Evolutionary conservation across 2,113 vertebrate genomes (phyloP), one percentile per base, ranked within the genome.

Genomic region (Chaenocephalus aceratus): DNA sequence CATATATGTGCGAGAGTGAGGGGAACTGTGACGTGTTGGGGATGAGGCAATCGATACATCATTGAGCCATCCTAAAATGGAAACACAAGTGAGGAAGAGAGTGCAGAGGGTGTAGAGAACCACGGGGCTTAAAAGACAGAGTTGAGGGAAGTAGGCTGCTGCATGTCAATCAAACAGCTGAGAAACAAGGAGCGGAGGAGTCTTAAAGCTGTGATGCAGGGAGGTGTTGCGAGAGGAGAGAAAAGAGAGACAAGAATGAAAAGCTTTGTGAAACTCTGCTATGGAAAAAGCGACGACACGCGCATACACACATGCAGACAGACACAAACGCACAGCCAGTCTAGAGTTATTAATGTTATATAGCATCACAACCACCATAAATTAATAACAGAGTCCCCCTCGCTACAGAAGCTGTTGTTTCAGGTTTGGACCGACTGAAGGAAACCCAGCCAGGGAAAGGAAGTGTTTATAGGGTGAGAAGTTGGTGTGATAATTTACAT

Each of bases 131-230:
- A 84, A 89, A 89, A 89, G 85, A 93, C 83, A 87, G 83, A 77
- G 88, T 79, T 83, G 83, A 85, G 74, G 81, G 86, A 91, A 86
- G 85, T 85, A 86, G 92, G 89, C 89, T 91, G 90, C 78, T 67
- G 85, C 82, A 72, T 83, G 91, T 93, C 92, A 92, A 92, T 93
- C 91, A 94, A 79, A 84, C 73, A 83, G 79, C 88, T 59, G 73
- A 71, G 86, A 91, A 91, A 93, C 83, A 93, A 79, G 92, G 64
- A 92, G 87, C 87, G 82, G 90, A 83, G 89, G 92, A 92, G 92
- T 92, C 87, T 87, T 76, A 81, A 82, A 88, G 88, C 91, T 84
- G 86, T 87, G 84, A 93, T 89, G 89, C 87, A 89, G 80, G 74
- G 91, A 92, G 91, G 92, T 87, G 88, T 89, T 88, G 80, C 67